Evolutionary conservation across 2,113 vertebrate species (phyloP).

Genomic region (Macquaria australasica): DNA sequence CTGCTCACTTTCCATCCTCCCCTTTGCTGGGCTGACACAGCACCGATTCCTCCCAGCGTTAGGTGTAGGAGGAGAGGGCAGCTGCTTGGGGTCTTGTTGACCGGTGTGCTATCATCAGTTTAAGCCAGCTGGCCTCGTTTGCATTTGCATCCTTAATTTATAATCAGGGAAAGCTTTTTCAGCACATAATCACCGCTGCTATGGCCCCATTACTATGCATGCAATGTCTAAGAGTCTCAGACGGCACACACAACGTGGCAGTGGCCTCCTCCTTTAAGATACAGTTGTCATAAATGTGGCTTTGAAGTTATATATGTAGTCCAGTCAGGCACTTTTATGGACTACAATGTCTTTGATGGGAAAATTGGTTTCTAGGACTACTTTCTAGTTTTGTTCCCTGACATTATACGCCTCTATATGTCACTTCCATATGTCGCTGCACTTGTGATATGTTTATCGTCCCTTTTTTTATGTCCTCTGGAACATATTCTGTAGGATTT

Average conservation of each 20-base stretch:
- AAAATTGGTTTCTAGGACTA: neutral
- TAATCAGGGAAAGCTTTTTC: conserved; percentile 42
- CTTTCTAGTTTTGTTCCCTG: conserved; percentile 8
- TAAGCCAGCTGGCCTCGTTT: conserved; percentile 65
- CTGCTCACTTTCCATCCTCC: neutral
- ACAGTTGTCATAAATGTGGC: conserved; percentile 11
- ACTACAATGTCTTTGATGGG: neutral
- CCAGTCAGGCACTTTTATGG: neutral
- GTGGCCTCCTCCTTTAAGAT: conserved; percentile 22
- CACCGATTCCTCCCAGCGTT: conserved; percentile 9
- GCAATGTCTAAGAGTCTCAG: neutral
- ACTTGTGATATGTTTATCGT: conserved; percentile 49
- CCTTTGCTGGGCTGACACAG: conserved; percentile 51
- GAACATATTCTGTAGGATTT: conserved; percentile 50
- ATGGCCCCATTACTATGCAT: conserved; percentile 7
- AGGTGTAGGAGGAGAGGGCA: conserved; percentile 47
- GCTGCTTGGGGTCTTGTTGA: conserved; percentile 53
- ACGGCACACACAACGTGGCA: neutral
- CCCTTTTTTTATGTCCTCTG: conserved; percentile 44
- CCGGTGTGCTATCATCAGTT: conserved; percentile 52
- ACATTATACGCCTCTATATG: conserved; percentile 14
- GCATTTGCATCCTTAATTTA: conserved; percentile 67
- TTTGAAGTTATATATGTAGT: neutral
- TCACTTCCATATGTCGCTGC: conserved; percentile 11
- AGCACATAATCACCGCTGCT: conserved; percentile 24